A percentile compares a stretch with the other conserved stretches of the same genome.
phyloP scores from a whole-genome alignment of 2,888 invertebrate genomes.

The Busseola fusca region DNA sequence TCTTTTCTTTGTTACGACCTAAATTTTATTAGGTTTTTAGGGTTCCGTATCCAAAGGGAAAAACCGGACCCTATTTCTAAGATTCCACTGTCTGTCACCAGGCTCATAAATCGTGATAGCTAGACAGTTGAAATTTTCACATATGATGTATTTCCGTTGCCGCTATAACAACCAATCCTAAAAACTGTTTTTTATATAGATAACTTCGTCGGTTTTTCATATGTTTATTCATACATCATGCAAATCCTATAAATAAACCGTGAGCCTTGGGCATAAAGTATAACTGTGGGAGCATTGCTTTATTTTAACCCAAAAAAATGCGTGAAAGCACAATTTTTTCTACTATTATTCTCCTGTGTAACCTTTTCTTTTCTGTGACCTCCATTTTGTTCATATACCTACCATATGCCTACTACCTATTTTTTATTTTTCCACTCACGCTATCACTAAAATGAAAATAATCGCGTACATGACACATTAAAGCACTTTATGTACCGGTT shows the following conservation, averaged over 20 bases:
- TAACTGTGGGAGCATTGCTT: not conserved
- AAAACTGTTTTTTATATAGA: too few species aligned
- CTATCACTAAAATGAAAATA: conserved; percentile 10
- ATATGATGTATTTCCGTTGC: too few species aligned
- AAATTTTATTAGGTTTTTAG: not conserved
- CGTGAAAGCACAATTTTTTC: not conserved
- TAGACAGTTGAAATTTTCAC: too few species aligned
- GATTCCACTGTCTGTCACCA: too few species aligned
- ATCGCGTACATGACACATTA: conserved; percentile 6
- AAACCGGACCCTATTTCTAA: too few species aligned
- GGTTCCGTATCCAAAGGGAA: too few species aligned
- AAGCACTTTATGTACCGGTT: conserved; percentile 19
- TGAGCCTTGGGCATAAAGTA: not conserved
- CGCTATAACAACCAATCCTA: too few species aligned
- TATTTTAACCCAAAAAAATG: not conserved
- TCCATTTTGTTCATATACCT: not conserved
- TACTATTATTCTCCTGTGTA: not conserved
- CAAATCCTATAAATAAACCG: not conserved
- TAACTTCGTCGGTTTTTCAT: not conserved
- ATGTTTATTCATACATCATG: not conserved
- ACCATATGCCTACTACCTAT: too few species aligned
- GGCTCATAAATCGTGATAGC: too few species aligned
- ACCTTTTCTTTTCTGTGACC: not conserved
- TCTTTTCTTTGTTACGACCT: not conserved
- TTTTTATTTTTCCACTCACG: not conserved